Evolutionary conservation across 2,888 invertebrate genomes (phyloP).

Genomic region (Lasioglossum lativentre): DNA sequence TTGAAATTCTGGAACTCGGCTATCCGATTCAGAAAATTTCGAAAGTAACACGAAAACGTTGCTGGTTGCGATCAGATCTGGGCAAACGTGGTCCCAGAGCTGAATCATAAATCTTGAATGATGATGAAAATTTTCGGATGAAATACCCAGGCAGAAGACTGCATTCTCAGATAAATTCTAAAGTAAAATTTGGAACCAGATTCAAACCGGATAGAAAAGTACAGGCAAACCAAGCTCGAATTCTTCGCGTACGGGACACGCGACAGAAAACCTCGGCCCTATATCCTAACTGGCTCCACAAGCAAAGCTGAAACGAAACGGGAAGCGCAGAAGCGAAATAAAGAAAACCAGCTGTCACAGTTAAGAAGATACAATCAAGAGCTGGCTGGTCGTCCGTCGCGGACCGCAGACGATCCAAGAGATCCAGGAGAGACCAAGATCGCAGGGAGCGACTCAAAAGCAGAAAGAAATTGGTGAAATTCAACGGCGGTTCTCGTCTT

Average conservation of each 20-base stretch:
- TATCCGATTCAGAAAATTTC: background rate
- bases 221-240: background rate
- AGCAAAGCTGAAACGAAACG: background rate
- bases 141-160: background rate
- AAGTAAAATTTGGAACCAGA: background rate
- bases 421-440: background rate
- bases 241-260: background rate
- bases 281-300: background rate
- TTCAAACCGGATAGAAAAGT: background rate
- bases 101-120: background rate
- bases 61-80: background rate
- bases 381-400: background rate
- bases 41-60: background rate
- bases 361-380: background rate
- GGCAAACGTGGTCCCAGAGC: no score
- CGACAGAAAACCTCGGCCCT: no score
- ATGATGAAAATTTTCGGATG: background rate
- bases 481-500: background rate
- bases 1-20: background rate
- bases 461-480: constrained; percentile 1
- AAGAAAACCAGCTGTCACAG: background rate
- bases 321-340: background rate
- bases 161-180: background rate
- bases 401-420: background rate
- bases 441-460: background rate